Evolutionary conservation across 2,113 vertebrate genomes (phyloP).

Genomic region (Recurvirostra avosetta): DNA sequence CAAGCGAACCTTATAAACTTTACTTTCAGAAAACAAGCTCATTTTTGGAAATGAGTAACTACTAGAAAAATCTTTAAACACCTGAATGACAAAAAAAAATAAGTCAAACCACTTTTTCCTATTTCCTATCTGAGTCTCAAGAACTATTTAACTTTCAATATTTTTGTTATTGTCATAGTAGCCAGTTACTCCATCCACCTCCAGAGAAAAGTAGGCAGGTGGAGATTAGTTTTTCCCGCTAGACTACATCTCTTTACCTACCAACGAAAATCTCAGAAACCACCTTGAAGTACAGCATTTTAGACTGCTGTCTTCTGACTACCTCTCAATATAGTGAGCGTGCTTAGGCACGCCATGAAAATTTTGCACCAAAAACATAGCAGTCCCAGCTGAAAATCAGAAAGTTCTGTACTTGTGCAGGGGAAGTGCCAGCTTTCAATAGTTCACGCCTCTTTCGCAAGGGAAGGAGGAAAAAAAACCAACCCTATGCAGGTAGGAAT

Average conservation of each 20-base stretch:
- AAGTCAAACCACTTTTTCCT: not conserved
- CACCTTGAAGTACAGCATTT: conserved; percentile 1
- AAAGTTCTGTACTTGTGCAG: not conserved
- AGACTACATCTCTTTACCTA: conserved; percentile 7
- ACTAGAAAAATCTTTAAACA: not conserved
- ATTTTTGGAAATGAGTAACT: not conserved
- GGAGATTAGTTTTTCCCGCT: not conserved
- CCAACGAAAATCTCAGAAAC: conserved; percentile 24
- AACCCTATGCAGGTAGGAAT: not conserved
- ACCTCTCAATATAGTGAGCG: not conserved
- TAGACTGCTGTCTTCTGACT: not conserved
- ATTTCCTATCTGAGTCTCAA: not conserved
- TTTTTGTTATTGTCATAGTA: conserved; percentile 22
- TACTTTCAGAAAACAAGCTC: conserved; percentile 2
- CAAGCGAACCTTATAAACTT: not conserved
- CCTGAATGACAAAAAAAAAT: not conserved
- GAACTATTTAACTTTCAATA: not conserved
- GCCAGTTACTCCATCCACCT: not conserved
- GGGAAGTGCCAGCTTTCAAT: not conserved
- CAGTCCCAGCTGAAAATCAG: not conserved
- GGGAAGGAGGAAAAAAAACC: too few relatives aligned
- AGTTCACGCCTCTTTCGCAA: not conserved
- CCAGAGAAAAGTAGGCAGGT: not conserved
- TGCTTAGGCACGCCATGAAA: not conserved
- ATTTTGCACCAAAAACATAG: not conserved